A percentile compares a stretch with the other conserved stretches of the same genome.
phyloP scores from a whole-genome alignment of 2,888 invertebrate species.

The Antitype chi region DNA sequence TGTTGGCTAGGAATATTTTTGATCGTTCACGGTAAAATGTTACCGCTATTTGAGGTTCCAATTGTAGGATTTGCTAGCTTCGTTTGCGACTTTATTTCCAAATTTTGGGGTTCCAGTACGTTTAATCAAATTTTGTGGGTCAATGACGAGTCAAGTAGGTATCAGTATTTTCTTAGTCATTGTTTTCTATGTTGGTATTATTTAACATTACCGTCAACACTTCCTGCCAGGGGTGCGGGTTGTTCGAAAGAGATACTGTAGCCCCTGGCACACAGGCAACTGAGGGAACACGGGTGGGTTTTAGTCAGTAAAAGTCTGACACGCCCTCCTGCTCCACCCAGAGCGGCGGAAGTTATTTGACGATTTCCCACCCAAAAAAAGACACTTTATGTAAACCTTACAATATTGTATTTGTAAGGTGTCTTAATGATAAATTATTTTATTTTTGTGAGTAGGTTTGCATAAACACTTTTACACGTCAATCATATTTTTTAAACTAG shows the following conservation, averaged over 20 bases:
- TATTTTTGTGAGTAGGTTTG: no score
- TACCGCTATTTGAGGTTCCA: constrained; percentile 14
- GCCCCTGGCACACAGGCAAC: no score
- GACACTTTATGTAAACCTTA: no score
- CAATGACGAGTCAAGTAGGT: not conserved
- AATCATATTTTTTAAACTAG: no score
- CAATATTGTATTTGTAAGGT: not conserved
- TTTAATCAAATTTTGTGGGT: not conserved
- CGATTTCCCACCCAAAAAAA: no score
- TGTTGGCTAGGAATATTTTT: constrained; percentile 50
- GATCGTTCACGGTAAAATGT: constrained; percentile 40
- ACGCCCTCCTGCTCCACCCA: no score
- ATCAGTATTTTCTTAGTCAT: not conserved
- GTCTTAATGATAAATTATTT: not conserved
- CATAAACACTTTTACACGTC: no score
- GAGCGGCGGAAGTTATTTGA: no score
- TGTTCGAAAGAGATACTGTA: no score
- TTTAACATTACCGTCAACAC: not conserved
- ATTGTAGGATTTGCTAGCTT: constrained; percentile 11
- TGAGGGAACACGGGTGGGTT: no score
- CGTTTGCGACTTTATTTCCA: constrained; percentile 11
- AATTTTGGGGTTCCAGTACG: constrained; percentile 4
- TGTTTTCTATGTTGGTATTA: not conserved
- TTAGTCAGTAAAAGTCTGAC: no score
- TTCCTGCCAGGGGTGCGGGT: no score